phyloP scores from a whole-genome alignment of 1,140 invertebrate species.

The Phymorhynchus buccinoides region DNA sequence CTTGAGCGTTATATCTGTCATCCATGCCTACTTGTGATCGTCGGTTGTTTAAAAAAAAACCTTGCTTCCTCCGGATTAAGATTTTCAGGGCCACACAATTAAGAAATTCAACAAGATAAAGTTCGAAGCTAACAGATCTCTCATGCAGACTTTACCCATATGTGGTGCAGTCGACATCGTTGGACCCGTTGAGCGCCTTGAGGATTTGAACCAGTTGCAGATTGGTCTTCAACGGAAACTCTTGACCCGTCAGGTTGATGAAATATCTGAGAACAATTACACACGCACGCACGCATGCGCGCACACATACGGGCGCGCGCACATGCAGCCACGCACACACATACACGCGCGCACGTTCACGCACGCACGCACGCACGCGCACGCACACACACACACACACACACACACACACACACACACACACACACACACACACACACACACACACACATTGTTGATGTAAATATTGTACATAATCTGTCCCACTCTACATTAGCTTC shows the following conservation, averaged over 20 bases:
- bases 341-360: not conserved
- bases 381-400: not conserved
- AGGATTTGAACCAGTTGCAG: conserved; percentile 56
- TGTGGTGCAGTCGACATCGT: conserved; percentile 50
- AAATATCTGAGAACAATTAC: conserved; percentile 45
- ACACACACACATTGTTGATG: not conserved
- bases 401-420: conserved; percentile 13
- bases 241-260: conserved; percentile 60
- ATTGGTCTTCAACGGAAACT: conserved; percentile 64
- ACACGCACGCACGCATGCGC: not conserved
- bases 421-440: conserved; percentile 4
- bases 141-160: conserved; percentile 39
- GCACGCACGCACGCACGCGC: not conserved
- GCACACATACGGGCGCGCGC: conserved; percentile 37
- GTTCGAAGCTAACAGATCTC: no score
- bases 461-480: not conserved
- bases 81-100: no score
- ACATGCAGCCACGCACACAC: not conserved
- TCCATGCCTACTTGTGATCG: no score
- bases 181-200: conserved; percentile 55
- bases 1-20: no score
- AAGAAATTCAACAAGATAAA: no score
- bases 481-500: no score
- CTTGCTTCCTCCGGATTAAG: no score
- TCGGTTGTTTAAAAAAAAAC: no score